Conservation (phyloP, 1,140 invertebrate genomes). For the Micrasema minimum region DNA sequence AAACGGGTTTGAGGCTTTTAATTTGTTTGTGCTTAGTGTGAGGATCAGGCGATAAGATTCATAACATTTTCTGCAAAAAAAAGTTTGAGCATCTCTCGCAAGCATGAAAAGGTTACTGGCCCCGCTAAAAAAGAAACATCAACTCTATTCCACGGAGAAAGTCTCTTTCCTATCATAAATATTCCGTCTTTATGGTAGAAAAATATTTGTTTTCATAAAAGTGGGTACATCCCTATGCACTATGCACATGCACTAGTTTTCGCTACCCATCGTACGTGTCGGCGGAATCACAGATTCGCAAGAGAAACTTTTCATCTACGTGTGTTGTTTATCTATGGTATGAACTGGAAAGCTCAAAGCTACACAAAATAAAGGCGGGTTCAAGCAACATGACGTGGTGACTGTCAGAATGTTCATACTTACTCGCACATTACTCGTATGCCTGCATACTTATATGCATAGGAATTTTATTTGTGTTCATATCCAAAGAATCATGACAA, state of each 20-base stretch:
- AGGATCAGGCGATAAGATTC: too few species aligned
- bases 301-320: slow-evolving; percentile 30
- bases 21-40: too few species aligned
- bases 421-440: not conserved
- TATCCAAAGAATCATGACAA: too few species aligned
- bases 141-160: not conserved
- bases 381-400: slow-evolving; percentile 6
- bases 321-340: slow-evolving; percentile 32
- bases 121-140: not conserved
- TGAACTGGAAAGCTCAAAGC: slow-evolving; percentile 26
- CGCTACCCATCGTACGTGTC: not conserved
- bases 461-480: too few species aligned
- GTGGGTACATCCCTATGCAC: not conserved
- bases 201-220: not conserved
- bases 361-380: not conserved
- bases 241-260: too few species aligned
- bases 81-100: too few species aligned
- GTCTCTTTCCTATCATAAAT: slow-evolving; percentile 9
- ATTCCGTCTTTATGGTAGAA: not conserved
- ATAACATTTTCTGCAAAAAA: too few species aligned
- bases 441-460: too few species aligned
- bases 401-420: slow-evolving; percentile 25
- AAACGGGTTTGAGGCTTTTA: too few species aligned
- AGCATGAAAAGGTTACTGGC: not conserved
- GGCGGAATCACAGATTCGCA: slow-evolving; percentile 19